Evolutionary conservation across 37 sponge, comb jelly and placozoan genomes (phyloP), one percentile per base, ranked within the genome.

Genomic region (Ianthella basta): DNA sequence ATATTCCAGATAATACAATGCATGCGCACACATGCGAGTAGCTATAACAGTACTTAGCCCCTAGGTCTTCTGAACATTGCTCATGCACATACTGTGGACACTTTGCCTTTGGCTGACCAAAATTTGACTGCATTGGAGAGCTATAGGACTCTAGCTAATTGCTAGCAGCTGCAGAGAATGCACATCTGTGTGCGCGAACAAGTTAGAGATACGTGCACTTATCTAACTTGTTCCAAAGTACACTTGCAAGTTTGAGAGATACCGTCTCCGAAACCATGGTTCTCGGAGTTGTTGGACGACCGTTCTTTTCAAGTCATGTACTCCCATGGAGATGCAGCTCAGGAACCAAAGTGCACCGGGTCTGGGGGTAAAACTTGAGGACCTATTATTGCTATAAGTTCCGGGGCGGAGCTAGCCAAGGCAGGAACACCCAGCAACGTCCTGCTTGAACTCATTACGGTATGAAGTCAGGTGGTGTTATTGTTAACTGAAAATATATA

Each of bases 381-480:
- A 16, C n/a, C 66, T 29, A 64, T 64, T 21, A 64, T 30, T 30
- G 14, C 14, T 64, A 64, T 64, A 10, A 64, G 66, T 64, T 64
- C 66, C 66, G 66, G 66, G n/a, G 66, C 20, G 66, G 66, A 64
- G 12, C 66, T 64, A 64, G 66, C 66, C 66, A 64, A 16, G 66
- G 66, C 14, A 64, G 66, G 59, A 30, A 64, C 23, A 30, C 66
- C 14, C 14, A 16, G 27, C 20, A 16, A 16, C 66, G 66, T 64
- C 66, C 23, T 10, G 27, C 66, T 16, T 64, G 29, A n/a, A n/a
- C n/a, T n/a, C n/a, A n/a, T n/a, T n/a, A n/a, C n/a, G n/a, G n/a
- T n/a, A n/a, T n/a, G n/a, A n/a, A n/a, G n/a, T n/a, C n/a, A n/a
- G n/a, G n/a, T n/a, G n/a, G n/a, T n/a, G n/a, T n/a, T n/a, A n/a